A percentile compares a stretch with the other conserved stretches of the same genome.
Evolutionary conservation across 2,888 invertebrate genomes (phyloP).

Genomic region (Drosophila algonquin): DNA sequence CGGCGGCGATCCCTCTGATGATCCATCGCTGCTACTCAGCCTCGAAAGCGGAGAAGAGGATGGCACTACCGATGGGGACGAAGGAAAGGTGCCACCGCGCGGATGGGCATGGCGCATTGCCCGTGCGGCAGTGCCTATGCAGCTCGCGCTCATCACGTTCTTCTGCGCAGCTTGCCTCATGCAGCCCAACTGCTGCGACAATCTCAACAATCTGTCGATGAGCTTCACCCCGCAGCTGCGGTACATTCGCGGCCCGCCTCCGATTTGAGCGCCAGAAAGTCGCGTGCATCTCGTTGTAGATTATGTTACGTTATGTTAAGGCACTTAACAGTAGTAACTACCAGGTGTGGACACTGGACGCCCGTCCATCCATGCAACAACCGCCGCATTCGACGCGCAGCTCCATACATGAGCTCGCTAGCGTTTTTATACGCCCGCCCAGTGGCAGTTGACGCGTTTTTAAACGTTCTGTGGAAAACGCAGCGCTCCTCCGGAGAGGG

Average conservation of each 20-base stretch:
- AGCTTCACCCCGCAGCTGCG: conserved; percentile 90
- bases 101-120: conserved; percentile 88
- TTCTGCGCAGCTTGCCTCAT: conserved; percentile 89
- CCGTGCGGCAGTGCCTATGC: conserved; percentile 89
- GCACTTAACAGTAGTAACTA: conserved; percentile 1
- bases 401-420: conserved; percentile 2
- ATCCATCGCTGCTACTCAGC: conserved; percentile 61
- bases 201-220: conserved; percentile 89
- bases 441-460: background rate
- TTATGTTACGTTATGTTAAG: conserved; percentile 5
- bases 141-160: conserved; percentile 88
- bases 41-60: conserved; percentile 54
- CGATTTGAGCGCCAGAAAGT: conserved; percentile 85
- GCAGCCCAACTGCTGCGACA: conserved; percentile 90
- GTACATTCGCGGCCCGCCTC: conserved; percentile 91
- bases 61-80: conserved; percentile 29
- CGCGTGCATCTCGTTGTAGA: conserved; percentile 1
- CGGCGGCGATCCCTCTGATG: conserved; percentile 77
- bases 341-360: background rate
- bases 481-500: conserved; percentile 26
- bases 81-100: conserved; percentile 45
- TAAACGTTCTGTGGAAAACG: conserved; percentile 5
- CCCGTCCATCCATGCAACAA: conserved; percentile 8
- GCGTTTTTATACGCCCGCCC: conserved; percentile 18
- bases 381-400: conserved; percentile 20